Conservation (phyloP, 2,113 vertebrate genomes). For the Neotoma lepida region DNA sequence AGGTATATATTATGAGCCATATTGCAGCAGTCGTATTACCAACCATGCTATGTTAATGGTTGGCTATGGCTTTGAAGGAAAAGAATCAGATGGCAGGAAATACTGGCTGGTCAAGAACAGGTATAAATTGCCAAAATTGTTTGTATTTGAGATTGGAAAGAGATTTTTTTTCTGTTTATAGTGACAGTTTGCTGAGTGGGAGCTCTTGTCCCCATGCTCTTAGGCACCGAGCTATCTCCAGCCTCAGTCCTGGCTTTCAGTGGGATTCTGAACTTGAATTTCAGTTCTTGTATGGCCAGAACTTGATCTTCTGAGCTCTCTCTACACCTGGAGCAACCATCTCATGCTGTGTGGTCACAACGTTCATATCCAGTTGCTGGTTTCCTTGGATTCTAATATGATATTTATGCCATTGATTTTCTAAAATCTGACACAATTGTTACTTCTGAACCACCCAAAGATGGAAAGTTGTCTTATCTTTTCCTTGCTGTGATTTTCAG, state of each 20-base stretch:
- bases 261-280: background rate
- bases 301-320: background rate
- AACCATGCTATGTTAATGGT: conserved; percentile 95
- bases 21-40: conserved; percentile 92
- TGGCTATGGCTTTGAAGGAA: conserved; percentile 91
- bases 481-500: background rate
- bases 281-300: background rate
- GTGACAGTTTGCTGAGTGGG: background rate
- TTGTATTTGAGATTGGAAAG: background rate
- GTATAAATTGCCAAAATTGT: background rate
- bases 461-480: background rate
- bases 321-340: too few relatives aligned
- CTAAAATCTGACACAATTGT: background rate
- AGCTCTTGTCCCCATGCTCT: background rate
- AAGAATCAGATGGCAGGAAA: background rate
- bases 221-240: background rate
- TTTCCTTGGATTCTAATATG: background rate
- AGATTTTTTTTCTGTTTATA: conserved; percentile 19
- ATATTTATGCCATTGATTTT: background rate
- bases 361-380: background rate
- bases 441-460: background rate
- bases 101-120: background rate
- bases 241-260: background rate
- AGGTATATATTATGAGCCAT: conserved; percentile 95
- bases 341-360: background rate